Conservation (phyloP, 2,797 vertebrate genomes). For the Pelodytes ibericus region DNA sequence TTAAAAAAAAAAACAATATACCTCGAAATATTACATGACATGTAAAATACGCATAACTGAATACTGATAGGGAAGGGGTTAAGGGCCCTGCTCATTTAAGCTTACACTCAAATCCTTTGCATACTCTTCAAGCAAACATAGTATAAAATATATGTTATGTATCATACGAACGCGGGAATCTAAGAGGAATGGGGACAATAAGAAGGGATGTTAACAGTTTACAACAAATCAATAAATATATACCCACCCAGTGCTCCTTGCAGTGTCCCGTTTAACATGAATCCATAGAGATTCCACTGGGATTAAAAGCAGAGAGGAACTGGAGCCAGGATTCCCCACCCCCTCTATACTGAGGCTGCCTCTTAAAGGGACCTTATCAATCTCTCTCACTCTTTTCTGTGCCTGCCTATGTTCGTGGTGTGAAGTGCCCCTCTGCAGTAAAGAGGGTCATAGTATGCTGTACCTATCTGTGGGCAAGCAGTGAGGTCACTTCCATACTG, state of each 20-base stretch:
- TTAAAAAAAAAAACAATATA: too few species aligned
- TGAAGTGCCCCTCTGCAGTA: slow-evolving; percentile 13
- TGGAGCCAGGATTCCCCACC: slow-evolving; percentile 33
- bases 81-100: too few species aligned
- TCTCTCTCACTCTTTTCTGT: not conserved
- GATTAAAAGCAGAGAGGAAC: slow-evolving; percentile 49
- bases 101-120: not conserved
- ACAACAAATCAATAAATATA: not conserved
- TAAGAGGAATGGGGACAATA: too few species aligned
- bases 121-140: too few species aligned
- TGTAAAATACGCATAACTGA: too few species aligned
- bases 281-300: slow-evolving; percentile 49
- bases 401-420: not conserved
- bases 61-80: too few species aligned
- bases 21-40: too few species aligned
- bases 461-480: slow-evolving; percentile 5
- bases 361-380: slow-evolving; percentile 34
- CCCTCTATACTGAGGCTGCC: slow-evolving; percentile 23
- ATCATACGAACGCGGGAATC: too few species aligned
- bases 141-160: too few species aligned
- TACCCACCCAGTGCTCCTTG: slow-evolving; percentile 49
- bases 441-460: not conserved
- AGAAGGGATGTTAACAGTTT: not conserved
- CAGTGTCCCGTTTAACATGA: slow-evolving; percentile 53
- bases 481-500: not conserved